Evolutionary conservation across 1,140 invertebrate species (phyloP), one percentile per base, ranked within the genome.

Genomic region (Lasaia peninsularis): DNA sequence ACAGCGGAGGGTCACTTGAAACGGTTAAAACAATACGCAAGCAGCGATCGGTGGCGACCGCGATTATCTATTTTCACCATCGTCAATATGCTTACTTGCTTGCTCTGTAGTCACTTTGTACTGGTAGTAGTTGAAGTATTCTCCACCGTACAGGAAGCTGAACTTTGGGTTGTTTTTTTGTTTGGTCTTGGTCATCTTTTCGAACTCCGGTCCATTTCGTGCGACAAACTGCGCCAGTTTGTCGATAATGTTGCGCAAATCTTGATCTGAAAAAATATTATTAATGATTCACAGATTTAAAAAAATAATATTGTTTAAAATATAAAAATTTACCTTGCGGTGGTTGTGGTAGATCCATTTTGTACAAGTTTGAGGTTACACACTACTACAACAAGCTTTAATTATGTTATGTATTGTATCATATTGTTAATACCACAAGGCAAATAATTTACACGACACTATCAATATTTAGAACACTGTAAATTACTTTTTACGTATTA

Each of bases 161-260:
- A 99, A 99, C 80, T 98, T 98, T 10, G 97, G 96, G 89, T 99
- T 99, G 75, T 97, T 96, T 86, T 97, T 95, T 88, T 99, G 98
- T 89, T 99, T 99, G 74, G 96, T 96, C 91, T 98, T 99, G 48
- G 98, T 99, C 94, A 98, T 98, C 80, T 96, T 93, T 91, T 99
- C 98, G 90, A 99, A 99, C 84, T 99, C 98, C 1, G 97, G 97
- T 14, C 98, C 98, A 95, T 99, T 99, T 81, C 98, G 91, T 62
- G 98, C 98, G 55, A 99, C 98, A 93, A 99, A 99, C 83, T 98
- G 96, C 1, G 98, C 98, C 69, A 99, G 90, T 92, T 99, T 99
- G 90, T 99, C 98, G 75, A 99, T 99, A 75, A 99, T 99, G 90
- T 98, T 99, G 68, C 94, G 93, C 68, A 97, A 91, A 78, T 98